Conservation (phyloP, 2,888 invertebrate genomes). For the Ethmia dodecea region DNA sequence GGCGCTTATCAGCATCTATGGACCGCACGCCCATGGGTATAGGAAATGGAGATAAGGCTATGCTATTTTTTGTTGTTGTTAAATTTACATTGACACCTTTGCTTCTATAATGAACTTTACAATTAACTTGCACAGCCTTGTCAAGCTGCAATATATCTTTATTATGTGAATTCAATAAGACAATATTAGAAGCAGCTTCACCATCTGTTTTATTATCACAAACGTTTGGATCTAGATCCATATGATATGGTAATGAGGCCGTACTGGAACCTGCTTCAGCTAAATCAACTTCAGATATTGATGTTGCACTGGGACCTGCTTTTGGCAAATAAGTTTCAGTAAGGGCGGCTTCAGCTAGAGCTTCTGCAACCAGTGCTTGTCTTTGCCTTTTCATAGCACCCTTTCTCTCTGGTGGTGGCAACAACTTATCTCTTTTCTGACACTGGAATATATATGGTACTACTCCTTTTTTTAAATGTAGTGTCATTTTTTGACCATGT, state of each 20-base stretch:
- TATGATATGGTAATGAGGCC: not conserved
- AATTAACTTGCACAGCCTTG: not conserved
- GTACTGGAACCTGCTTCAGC: constrained; percentile 2
- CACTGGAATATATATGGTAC: constrained; percentile 1
- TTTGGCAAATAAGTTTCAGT: not conserved
- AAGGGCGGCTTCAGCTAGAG: constrained; percentile 1
- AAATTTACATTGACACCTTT: not conserved
- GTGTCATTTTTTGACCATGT: constrained; percentile 1
- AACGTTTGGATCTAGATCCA: not conserved
- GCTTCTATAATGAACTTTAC: not conserved
- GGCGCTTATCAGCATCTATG: too few relatives aligned
- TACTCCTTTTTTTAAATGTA: not conserved
- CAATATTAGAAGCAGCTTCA: not conserved
- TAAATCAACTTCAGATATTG: not conserved
- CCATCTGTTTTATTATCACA: not conserved
- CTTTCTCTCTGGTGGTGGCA: not conserved
- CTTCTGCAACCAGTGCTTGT: constrained; percentile 1
- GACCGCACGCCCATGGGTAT: too few relatives aligned
- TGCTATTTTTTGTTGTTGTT: not conserved
- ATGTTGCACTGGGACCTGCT: too few relatives aligned
- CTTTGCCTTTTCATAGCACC: constrained; percentile 1
- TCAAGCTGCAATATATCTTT: not conserved
- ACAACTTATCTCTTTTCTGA: constrained; percentile 1
- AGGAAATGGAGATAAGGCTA: not conserved
- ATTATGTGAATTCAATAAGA: not conserved